Conservation (phyloP, 2,797 vertebrate genomes). For the Syndactyla subalaris region DNA sequence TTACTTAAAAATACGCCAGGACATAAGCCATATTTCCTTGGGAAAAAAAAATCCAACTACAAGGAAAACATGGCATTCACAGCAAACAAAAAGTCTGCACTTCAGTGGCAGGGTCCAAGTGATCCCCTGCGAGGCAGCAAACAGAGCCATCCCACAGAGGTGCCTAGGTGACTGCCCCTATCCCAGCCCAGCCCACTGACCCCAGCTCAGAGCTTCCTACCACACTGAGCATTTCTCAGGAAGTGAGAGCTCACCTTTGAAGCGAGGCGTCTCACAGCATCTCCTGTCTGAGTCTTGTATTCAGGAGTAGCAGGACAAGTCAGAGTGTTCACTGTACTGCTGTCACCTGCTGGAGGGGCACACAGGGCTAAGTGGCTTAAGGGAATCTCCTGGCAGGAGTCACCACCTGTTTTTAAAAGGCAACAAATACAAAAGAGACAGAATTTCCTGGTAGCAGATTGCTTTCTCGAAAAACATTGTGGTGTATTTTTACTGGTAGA, state of each 20-base stretch:
- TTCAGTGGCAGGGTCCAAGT: background rate
- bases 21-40: background rate
- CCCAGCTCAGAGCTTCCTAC: background rate
- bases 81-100: background rate
- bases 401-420: constrained; percentile 75
- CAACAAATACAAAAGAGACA: background rate
- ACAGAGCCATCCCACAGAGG: rapidly evolving
- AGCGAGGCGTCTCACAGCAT: constrained; percentile 88
- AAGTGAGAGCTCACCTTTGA: constrained; percentile 83
- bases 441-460: background rate
- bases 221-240: no score
- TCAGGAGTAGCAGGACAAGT: constrained; percentile 81
- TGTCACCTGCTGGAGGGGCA: constrained; percentile 76
- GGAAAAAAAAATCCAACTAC: background rate
- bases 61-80: background rate
- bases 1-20: background rate
- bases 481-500: background rate
- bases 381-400: constrained; percentile 85
- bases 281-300: constrained; percentile 79
- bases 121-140: background rate
- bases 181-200: background rate
- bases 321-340: constrained; percentile 72
- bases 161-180: no score
- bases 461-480: background rate
- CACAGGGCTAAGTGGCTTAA: constrained; percentile 85